phyloP scores from a whole-genome alignment of 2,888 invertebrate species.

The Elaeidobius kamerunicus region DNA sequence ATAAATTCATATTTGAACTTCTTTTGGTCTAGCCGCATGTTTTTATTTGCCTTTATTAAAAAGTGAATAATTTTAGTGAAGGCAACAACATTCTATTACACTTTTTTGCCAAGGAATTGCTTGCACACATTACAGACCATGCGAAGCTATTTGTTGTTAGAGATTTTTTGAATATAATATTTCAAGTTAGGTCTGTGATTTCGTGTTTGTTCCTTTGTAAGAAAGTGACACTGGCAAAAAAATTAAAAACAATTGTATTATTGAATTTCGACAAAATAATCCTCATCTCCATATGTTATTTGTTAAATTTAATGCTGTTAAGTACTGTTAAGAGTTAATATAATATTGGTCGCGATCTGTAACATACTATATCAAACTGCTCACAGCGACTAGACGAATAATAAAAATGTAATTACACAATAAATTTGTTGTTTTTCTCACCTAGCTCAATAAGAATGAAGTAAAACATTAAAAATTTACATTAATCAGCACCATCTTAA shows the following conservation, averaged over 20 bases:
- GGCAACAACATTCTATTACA: constrained; percentile 3
- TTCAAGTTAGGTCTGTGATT: constrained; percentile 20
- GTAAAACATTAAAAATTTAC: no score
- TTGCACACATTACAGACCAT: constrained; percentile 24
- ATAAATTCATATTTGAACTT: not conserved
- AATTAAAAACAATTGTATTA: constrained; percentile 20
- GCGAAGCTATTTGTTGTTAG: constrained; percentile 29
- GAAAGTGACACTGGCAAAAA: no score
- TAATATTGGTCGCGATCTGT: constrained; percentile 49
- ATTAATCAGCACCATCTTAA: no score
- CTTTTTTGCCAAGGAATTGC: constrained; percentile 27
- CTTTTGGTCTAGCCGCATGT: constrained; percentile 7
- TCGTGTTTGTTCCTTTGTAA: constrained; percentile 26
- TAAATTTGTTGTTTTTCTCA: constrained; percentile 14
- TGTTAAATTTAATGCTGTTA: constrained; percentile 53
- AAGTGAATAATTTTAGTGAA: constrained; percentile 7
- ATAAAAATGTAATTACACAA: constrained; percentile 32
- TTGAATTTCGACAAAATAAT: constrained; percentile 36
- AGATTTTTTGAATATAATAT: constrained; percentile 24
- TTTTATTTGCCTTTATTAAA: constrained; percentile 13
- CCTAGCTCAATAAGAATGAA: not conserved
- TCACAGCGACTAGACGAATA: constrained; percentile 41
- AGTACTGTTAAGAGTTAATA: constrained; percentile 51
- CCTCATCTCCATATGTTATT: constrained; percentile 52
- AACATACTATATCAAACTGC: constrained; percentile 52